Evolutionary conservation across 2,888 invertebrate species (phyloP).

Genomic region (Lasioglossum leucozonium): DNA sequence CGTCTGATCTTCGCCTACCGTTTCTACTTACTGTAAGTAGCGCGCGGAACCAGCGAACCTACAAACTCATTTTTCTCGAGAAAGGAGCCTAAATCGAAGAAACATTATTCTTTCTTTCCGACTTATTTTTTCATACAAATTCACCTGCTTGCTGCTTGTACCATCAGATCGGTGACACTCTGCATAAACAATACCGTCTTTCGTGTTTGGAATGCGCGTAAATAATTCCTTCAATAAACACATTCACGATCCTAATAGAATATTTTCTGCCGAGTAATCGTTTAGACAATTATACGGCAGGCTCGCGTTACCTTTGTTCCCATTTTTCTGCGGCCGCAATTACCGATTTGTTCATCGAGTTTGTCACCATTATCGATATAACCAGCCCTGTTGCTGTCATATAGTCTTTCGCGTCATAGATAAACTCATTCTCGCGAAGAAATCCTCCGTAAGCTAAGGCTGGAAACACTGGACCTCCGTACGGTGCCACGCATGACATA

Average conservation of each 20-base stretch:
- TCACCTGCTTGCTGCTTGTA: not conserved
- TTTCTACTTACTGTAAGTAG: not conserved
- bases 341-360: constrained; percentile 87
- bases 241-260: too few species aligned
- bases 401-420: constrained; percentile 86
- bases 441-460: constrained; percentile 94
- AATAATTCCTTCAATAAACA: not conserved
- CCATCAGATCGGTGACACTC: not conserved
- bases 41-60: too few species aligned
- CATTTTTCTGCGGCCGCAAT: constrained; percentile 89
- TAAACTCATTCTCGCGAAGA: constrained; percentile 84
- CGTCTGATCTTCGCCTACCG: not conserved
- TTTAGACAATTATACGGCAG: too few species aligned
- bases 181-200: too few species aligned
- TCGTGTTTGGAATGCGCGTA: too few species aligned
- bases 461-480: constrained; percentile 95
- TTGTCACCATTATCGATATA: constrained; percentile 92
- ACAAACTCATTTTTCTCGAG: not conserved
- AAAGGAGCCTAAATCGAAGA: not conserved
- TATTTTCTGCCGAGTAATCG: not conserved
- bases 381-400: constrained; percentile 89
- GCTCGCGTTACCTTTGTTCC: constrained; percentile 88
- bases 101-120: not conserved
- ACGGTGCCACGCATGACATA: constrained; percentile 91
- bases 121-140: not conserved